Evolutionary conservation across 2,113 vertebrate species (phyloP), one percentile per base, ranked within the genome.

Genomic region (Micromys minutus): DNA sequence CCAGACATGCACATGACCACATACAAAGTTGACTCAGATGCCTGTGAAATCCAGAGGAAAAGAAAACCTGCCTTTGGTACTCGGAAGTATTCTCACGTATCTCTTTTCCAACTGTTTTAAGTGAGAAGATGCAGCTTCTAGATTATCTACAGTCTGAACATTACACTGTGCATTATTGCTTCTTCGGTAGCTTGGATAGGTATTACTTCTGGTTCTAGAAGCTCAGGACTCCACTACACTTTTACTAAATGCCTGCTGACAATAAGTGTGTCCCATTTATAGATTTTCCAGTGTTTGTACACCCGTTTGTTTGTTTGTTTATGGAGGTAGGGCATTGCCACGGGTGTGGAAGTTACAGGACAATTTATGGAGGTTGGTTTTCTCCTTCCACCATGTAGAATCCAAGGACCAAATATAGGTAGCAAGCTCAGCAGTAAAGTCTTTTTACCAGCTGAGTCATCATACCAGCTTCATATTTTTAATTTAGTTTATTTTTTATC

Each of bases 221-320:
- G 34, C 83, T 85, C 93, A 63, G 55, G 12, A 42, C 36, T 94
- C 71, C 67, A 85, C 55, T 90, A 5, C 63, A 94, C 94, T 95
- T 88, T 45, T 72, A 77, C 69, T 87, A 93, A 96, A 69, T 94
- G 24, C 63, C 16, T 84, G 15, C 42, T 87, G n/a, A 96, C 71
- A 15, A 16, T 50, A 89, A 59, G 13, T 75, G 39, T 87, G 42
- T n/a, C 61, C 83, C 24, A 26, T 29, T 94, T 91, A 7, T 75
- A 87, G 50, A 75, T 52, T 59, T 91, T 87, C 61, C 55, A 55
- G 52, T 17, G 39, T 19, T 63, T 45, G 39, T 76, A 57, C 6
- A n/a, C n/a, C n/a, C n/a, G n/a, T n/a, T n/a, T n/a, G n/a, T n/a
- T n/a, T n/a, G n/a, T n/a, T n/a, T n/a, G n/a, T n/a, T 55, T 80